phyloP scores from a whole-genome alignment of 2,888 invertebrate genomes.

The Molanna angustata region DNA sequence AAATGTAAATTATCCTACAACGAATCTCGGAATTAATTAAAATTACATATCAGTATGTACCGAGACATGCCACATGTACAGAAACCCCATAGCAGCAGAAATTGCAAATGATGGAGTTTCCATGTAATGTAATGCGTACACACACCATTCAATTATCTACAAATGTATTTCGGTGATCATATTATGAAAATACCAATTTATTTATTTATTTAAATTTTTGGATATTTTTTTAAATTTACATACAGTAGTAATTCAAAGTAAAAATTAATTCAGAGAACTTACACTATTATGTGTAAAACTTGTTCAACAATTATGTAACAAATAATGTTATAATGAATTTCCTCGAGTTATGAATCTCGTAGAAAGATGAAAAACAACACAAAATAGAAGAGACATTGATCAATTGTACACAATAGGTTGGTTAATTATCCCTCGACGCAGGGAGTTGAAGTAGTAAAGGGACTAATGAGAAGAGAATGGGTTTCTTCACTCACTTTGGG shows the following conservation, averaged over 20 bases:
- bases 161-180: constrained; percentile 55
- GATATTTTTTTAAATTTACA: constrained; percentile 23
- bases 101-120: background rate
- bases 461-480: no score
- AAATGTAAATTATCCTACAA: constrained; percentile 67
- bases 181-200: constrained; percentile 53
- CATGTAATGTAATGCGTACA: background rate
- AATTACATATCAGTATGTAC: constrained; percentile 50
- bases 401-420: constrained; percentile 15
- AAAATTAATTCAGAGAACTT: constrained; percentile 15
- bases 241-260: constrained; percentile 24
- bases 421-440: background rate
- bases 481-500: no score
- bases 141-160: constrained; percentile 43
- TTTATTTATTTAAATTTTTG: constrained; percentile 19
- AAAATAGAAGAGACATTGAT: constrained; percentile 18
- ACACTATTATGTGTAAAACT: constrained; percentile 16
- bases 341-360: no score
- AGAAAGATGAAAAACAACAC: constrained; percentile 15
- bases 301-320: constrained; percentile 20
- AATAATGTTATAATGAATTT: constrained; percentile 21
- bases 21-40: constrained; percentile 60
- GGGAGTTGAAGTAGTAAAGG: no score
- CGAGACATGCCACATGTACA: constrained; percentile 21
- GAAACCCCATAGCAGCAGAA: background rate